A percentile compares a stretch with the other conserved stretches of the same genome.
Evolutionary conservation across 2,888 invertebrate genomes (phyloP).

Genomic region (Atherix ibis): DNA sequence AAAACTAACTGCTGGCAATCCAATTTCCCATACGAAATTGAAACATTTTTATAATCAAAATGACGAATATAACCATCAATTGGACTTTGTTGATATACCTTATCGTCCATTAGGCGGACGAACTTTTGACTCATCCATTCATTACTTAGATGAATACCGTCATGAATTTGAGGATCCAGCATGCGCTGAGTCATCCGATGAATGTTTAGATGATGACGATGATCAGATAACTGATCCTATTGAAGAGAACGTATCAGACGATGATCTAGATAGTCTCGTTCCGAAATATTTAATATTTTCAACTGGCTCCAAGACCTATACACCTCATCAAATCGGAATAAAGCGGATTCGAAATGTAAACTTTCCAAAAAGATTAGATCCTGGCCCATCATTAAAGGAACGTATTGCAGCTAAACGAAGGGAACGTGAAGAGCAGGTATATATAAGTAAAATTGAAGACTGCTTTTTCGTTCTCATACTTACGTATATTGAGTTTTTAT

Average conservation of each 20-base stretch:
- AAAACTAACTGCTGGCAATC: conserved; percentile 21
- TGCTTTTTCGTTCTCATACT: not conserved
- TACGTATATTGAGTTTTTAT: not conserved
- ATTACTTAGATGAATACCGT: conserved; percentile 46
- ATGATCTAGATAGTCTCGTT: conserved; percentile 46
- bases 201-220: conserved; percentile 11
- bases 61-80: conserved; percentile 13
- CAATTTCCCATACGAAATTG: conserved; percentile 22
- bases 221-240: conserved; percentile 20
- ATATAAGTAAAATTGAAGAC: not conserved
- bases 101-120: conserved; percentile 1
- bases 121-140: conserved; percentile 29
- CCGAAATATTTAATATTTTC: conserved; percentile 55
- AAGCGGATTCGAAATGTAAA: conserved; percentile 54
- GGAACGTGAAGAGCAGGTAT: conserved; percentile 31
- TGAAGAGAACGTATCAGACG: conserved; percentile 30
- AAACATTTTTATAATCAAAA: conserved; percentile 15
- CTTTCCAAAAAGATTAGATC: conserved; percentile 51
- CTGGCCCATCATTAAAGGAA: conserved; percentile 50
- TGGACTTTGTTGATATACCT: not conserved
- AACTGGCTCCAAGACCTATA: conserved; percentile 66
- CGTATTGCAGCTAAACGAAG: conserved; percentile 43
- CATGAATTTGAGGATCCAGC: conserved; percentile 16
- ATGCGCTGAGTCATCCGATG: conserved; percentile 12
- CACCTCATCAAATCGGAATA: conserved; percentile 71